phyloP scores from a whole-genome alignment of 2,888 invertebrate species.

The Tridacna gigas region DNA sequence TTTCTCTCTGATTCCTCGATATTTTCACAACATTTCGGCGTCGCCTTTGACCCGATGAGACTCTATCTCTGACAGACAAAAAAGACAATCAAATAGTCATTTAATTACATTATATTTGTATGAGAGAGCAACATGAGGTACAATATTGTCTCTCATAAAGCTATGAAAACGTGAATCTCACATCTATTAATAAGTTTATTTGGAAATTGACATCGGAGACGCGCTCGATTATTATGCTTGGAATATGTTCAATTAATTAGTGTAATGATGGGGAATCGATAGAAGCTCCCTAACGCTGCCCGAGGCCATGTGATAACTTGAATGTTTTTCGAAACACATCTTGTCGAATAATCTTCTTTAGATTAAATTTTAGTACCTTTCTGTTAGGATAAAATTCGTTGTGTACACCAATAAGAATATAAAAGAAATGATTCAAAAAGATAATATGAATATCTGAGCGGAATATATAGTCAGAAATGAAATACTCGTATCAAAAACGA shows the following conservation, averaged over 20 bases:
- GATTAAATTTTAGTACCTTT: too few relatives aligned
- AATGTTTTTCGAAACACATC: background rate
- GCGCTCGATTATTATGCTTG: slow-evolving; percentile 8
- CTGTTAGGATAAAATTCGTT: too few relatives aligned
- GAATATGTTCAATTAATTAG: slow-evolving; percentile 31
- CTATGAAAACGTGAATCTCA: slow-evolving; percentile 2
- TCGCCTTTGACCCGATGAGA: slow-evolving; percentile 9
- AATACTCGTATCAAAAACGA: too few relatives aligned
- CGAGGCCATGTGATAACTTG: slow-evolving; percentile 4
- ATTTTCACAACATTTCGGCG: background rate
- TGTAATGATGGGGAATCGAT: slow-evolving; percentile 19
- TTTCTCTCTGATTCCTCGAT: background rate
- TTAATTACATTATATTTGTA: slow-evolving; percentile 27
- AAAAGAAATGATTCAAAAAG: too few relatives aligned
- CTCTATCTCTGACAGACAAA: slow-evolving; percentile 1
- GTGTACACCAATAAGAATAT: too few relatives aligned
- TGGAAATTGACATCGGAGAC: slow-evolving; percentile 24
- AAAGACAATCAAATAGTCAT: slow-evolving; percentile 19
- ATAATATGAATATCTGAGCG: too few relatives aligned
- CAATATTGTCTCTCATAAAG: background rate
- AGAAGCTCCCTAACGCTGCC: background rate
- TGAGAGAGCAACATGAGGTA: background rate
- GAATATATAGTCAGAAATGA: too few relatives aligned
- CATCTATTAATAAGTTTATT: slow-evolving; percentile 17
- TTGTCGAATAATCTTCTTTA: too few relatives aligned